phyloP scores from a whole-genome alignment of 2,888 invertebrate species.

The Anorthoa munda region DNA sequence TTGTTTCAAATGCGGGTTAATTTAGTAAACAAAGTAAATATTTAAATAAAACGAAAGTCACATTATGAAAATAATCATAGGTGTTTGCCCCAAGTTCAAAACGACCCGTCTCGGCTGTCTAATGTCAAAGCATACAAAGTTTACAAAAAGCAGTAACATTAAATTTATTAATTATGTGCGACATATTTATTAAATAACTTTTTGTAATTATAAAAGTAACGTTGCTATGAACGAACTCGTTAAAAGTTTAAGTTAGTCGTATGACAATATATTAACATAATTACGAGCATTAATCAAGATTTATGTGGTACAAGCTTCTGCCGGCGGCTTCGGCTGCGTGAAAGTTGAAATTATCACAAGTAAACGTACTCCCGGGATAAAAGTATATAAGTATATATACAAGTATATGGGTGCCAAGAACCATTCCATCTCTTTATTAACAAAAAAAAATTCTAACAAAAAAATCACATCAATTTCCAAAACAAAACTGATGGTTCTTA shows the following conservation, averaged over 20 bases:
- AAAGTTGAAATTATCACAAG: too few species aligned
- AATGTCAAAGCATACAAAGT: slow-evolving; percentile 22
- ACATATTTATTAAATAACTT: slow-evolving; percentile 50
- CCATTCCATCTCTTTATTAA: too few species aligned
- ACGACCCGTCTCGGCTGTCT: slow-evolving; percentile 12
- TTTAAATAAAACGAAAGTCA: slow-evolving; percentile 4
- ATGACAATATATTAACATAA: slow-evolving; percentile 38
- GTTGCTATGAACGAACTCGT: slow-evolving; percentile 32
- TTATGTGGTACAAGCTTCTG: background rate
- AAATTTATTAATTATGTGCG: slow-evolving; percentile 38
- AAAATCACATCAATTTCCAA: too few species aligned
- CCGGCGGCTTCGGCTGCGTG: too few species aligned
- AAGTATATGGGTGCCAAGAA: too few species aligned
- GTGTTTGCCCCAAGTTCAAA: slow-evolving; percentile 31
- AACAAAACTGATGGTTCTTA: too few species aligned
- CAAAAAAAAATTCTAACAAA: too few species aligned
- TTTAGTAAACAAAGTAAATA: background rate
- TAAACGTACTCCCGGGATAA: too few species aligned
- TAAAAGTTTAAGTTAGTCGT: slow-evolving; percentile 27
- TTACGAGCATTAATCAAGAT: slow-evolving; percentile 29
- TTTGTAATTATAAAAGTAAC: slow-evolving; percentile 51
- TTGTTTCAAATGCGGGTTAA: slow-evolving; percentile 2
- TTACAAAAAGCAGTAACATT: slow-evolving; percentile 35
- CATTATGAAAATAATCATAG: slow-evolving; percentile 18
- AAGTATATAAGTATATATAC: too few species aligned